phyloP scores from a whole-genome alignment of 2,888 invertebrate species.

The Automeris io region DNA sequence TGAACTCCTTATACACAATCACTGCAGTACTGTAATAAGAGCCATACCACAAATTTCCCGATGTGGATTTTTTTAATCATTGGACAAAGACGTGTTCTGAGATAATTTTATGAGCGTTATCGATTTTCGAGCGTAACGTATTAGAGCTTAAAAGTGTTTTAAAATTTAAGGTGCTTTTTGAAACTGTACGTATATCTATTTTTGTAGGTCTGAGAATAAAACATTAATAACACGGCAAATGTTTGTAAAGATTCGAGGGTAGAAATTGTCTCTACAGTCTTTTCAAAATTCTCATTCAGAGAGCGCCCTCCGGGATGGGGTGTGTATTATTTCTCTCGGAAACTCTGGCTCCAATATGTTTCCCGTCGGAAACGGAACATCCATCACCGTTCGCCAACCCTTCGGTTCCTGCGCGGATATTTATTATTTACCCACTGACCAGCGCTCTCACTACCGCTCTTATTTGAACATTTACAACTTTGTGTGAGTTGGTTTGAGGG shows the following conservation, averaged over 20 bases:
- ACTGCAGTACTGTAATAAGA: too few species aligned
- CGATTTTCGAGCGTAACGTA: too few species aligned
- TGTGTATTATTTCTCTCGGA: conserved; percentile 12
- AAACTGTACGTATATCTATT: too few species aligned
- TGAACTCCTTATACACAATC: too few species aligned
- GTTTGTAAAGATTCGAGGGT: neutral
- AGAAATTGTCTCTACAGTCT: conserved; percentile 7
- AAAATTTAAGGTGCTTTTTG: too few species aligned
- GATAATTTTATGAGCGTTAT: too few species aligned
- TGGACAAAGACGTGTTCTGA: too few species aligned
- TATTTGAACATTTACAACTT: conserved; percentile 20
- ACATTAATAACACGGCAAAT: neutral
- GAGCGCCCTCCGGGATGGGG: conserved; percentile 1
- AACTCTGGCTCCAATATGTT: conserved; percentile 32
- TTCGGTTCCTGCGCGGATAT: conserved; percentile 25
- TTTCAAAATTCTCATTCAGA: conserved; percentile 5
- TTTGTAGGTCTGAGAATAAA: too few species aligned
- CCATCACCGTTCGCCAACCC: conserved; percentile 38
- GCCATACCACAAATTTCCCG: too few species aligned
- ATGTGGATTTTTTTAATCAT: too few species aligned
- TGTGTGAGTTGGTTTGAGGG: conserved; percentile 3
- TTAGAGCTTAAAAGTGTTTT: too few species aligned
- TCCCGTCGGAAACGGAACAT: conserved; percentile 28
- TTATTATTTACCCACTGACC: conserved; percentile 48
- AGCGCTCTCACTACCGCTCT: conserved; percentile 16